These are phyloP conservation scores for Omphaloscelis lunosa DNA, from an alignment of 2,888 invertebrate species.

Conservation along the genomic window DNA sequence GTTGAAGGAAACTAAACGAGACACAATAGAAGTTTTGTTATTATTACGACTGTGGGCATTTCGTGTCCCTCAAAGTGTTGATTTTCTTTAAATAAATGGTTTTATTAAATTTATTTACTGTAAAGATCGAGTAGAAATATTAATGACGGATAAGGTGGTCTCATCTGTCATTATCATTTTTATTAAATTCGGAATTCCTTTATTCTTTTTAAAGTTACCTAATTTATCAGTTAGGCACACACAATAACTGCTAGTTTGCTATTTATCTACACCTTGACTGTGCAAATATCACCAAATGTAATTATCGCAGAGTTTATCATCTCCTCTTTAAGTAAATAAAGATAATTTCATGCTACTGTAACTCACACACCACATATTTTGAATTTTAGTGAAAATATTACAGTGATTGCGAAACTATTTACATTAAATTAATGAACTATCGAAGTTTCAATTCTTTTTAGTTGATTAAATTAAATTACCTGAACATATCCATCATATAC, in stretches of 20 bases:
- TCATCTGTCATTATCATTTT: not conserved
- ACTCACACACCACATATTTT: constrained; percentile 8
- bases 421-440: not conserved
- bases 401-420: not conserved
- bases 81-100: not conserved
- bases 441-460: not conserved
- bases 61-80: no score
- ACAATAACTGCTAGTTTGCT: constrained; percentile 16
- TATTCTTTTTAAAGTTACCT: not conserved
- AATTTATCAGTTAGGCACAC: constrained; percentile 18
- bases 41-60: no score
- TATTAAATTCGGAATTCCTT: not conserved
- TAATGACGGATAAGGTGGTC: no score
- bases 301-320: constrained; percentile 56
- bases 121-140: no score
- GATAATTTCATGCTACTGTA: constrained; percentile 39
- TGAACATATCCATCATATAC: not conserved
- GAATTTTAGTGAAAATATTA: constrained; percentile 11
- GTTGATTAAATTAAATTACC: not conserved
- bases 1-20: no score
- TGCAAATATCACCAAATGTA: constrained; percentile 45
- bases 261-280: constrained; percentile 12
- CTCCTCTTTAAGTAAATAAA: constrained; percentile 46
- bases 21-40: no score
- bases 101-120: not conserved